Conservation (phyloP, 2,888 invertebrate genomes). For the Drosophila vallismaia region DNA sequence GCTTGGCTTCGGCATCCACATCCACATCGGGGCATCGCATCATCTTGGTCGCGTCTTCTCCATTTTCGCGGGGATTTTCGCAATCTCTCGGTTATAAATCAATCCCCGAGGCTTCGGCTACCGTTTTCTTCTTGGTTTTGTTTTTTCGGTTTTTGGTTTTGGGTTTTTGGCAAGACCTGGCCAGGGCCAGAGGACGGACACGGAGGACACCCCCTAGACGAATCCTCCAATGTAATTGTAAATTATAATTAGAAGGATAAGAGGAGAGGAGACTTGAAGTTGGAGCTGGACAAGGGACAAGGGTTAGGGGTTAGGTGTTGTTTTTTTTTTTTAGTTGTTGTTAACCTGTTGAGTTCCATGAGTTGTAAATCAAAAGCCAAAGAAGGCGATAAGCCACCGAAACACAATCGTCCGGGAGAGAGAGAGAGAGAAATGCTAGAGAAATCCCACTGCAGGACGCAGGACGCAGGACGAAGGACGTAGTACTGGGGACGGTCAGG, state of each 20-base stretch:
- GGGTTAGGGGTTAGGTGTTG: slow-evolving; percentile 27
- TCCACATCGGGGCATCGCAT: slow-evolving; percentile 4
- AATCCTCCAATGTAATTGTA: slow-evolving; percentile 45
- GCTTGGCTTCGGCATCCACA: too few relatives aligned
- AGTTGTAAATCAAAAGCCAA: slow-evolving; percentile 72
- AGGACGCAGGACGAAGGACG: background rate
- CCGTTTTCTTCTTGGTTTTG: slow-evolving; percentile 53
- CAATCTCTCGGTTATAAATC: slow-evolving; percentile 72
- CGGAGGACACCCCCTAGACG: background rate
- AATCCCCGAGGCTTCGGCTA: slow-evolving; percentile 67
- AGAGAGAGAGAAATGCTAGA: slow-evolving; percentile 18
- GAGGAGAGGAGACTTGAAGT: too few relatives aligned
- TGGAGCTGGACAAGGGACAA: too few relatives aligned
- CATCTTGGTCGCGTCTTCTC: slow-evolving; percentile 16
- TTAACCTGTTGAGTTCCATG: slow-evolving; percentile 67
- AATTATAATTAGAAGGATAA: slow-evolving; percentile 57
- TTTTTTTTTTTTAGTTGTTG: too few relatives aligned
- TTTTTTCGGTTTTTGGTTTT: background rate
- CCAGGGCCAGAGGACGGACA: background rate
- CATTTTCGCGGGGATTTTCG: slow-evolving; percentile 51
- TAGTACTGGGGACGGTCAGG: too few relatives aligned
- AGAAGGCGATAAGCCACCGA: slow-evolving; percentile 74
- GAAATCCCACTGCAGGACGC: slow-evolving; percentile 49
- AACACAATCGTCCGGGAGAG: slow-evolving; percentile 11
- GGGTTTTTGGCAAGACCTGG: background rate